Evolutionary conservation across 2,113 vertebrate species (phyloP).

Genomic region (Meriones unguiculatus): DNA sequence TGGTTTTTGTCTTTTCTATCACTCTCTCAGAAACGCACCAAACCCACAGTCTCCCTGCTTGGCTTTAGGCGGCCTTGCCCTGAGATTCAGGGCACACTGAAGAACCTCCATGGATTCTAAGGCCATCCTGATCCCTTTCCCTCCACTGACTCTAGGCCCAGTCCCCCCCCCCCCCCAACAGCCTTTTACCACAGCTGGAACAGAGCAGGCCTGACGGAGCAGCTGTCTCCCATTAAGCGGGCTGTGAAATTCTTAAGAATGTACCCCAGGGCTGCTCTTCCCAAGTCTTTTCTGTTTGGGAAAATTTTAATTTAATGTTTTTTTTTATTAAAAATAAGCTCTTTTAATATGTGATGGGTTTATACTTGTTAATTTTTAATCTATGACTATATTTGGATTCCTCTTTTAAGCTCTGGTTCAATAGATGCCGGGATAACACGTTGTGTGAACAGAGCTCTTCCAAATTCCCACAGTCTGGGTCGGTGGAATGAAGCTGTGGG

Average conservation of each 20-base stretch:
- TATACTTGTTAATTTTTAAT: neutral
- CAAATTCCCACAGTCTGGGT: neutral
- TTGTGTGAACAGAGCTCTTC: neutral
- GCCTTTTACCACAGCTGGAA: neutral
- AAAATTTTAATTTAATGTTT: neutral
- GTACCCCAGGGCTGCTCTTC: too few species aligned
- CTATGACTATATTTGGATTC: neutral
- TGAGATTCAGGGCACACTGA: neutral
- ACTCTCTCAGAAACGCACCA: neutral
- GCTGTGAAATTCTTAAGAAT: neutral
- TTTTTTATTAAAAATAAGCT: neutral
- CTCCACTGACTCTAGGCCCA: neutral
- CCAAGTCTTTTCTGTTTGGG: neutral
- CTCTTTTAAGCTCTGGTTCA: neutral
- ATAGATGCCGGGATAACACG: neutral
- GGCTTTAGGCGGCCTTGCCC: too few species aligned
- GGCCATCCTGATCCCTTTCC: neutral
- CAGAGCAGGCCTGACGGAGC: rapidly evolving
- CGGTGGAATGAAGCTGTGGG: rapidly evolving
- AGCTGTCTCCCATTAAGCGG: neutral
- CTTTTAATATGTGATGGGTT: neutral
- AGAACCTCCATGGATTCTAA: neutral
- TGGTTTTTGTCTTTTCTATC: neutral
- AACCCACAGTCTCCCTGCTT: too few species aligned
- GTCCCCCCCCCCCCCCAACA: neutral